phyloP scores from a whole-genome alignment of 2,797 vertebrate species.

The Steatocranus sp. region DNA sequence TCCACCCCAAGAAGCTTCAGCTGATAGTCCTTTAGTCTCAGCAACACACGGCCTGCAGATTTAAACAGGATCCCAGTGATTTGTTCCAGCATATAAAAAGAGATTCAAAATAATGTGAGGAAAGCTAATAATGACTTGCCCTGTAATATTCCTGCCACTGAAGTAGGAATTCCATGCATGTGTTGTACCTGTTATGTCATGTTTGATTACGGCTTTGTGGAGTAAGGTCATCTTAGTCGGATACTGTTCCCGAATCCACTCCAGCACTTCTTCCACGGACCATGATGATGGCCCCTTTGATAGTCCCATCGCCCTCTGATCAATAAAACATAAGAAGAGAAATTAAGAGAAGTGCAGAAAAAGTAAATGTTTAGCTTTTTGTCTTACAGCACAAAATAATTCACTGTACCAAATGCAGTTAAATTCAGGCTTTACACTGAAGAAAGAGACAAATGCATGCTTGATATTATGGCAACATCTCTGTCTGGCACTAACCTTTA shows the following conservation, averaged over 20 bases:
- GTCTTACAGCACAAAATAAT: neutral
- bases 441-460: neutral
- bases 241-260: conserved; percentile 52
- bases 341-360: neutral
- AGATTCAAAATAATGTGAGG: neutral
- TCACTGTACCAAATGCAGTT: neutral
- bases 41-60: conserved; percentile 64
- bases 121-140: neutral
- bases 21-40: conserved; percentile 66
- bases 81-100: neutral
- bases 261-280: conserved; percentile 62
- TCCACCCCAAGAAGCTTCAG: conserved; percentile 67
- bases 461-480: neutral
- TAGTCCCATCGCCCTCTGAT: conserved; percentile 20
- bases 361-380: neutral
- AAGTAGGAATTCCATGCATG: neutral
- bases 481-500: neutral
- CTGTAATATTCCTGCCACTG: neutral
- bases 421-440: neutral
- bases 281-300: conserved; percentile 48
- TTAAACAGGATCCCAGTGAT: neutral
- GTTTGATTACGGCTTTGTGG: conserved; percentile 54
- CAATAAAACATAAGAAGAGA: neutral
- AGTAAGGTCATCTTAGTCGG: conserved; percentile 21
- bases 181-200: conserved; percentile 58